Base-by-base conservation (phyloP, 2,113 vertebrate species). In the Columba janthina region DNA sequence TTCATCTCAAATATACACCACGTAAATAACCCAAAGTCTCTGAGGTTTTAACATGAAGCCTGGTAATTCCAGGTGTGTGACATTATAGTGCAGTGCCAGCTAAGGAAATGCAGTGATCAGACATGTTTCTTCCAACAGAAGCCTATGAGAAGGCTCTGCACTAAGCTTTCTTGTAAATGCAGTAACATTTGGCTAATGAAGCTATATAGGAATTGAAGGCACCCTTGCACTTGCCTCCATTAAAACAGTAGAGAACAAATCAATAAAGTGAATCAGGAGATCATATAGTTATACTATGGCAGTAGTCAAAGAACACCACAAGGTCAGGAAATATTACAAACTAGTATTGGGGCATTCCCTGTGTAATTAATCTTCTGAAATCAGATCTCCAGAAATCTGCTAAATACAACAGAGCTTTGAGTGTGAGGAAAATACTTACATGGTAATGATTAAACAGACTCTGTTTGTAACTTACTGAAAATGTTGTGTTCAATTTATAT, bases 51-150 rank as follows among this genome's bases (percentile, higher is more conserved):
- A 3, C 8, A 3, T 1, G 14, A 42, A 61, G 22, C 25, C 58
- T 67, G 42, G 12, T 31, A 4, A 3, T 10, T 18, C 29, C 54
- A 10, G 0, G 0, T 29, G 15, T 31, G 48, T 1, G 0, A 19
- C 0, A 2, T 57, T 48, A 15, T 31, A 10, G 12, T 1, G 1
- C 0, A 2, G 57, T 44, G 51, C 28, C 9, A 3, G 17, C 17
- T 21, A 28, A 44, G 62, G 38, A 53, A 4, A 2, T 28, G 78
- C 1, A 4, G 50, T 9, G 69, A 6, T 10, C 54, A 14, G 42
- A 29, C 3, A 6, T 2, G 54, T 8, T 44, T 5, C 36, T 66
- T 71, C 22, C 64, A 65, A 2, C 0, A 3, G 40, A 81, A 10
- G 17, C 44, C 62, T 9, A 4, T 2, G 31, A 34, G 48, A 42